Conservation (phyloP, 2,888 invertebrate species). For the Margaritifera margaritifera region DNA sequence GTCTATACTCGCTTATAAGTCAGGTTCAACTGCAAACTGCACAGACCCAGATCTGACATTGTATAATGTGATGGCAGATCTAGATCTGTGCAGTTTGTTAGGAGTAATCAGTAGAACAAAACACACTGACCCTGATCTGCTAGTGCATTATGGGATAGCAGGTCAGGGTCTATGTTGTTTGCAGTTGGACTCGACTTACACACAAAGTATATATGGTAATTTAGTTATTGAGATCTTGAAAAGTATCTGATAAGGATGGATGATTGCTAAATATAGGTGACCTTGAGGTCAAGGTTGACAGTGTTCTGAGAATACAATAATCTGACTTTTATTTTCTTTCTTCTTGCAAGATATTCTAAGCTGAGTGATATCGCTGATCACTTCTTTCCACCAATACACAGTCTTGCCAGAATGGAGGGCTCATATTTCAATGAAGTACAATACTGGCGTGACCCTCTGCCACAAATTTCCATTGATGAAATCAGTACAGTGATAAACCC, state of each 20-base stretch:
- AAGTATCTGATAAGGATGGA: too few species aligned
- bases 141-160: too few species aligned
- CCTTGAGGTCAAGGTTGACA: background rate
- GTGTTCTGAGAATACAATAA: background rate
- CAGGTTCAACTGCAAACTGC: too few species aligned
- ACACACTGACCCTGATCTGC: too few species aligned
- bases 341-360: slow-evolving; percentile 87
- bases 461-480: slow-evolving; percentile 68
- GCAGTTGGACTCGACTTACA: background rate
- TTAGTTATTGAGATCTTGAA: background rate
- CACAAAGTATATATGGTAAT: background rate
- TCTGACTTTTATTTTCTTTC: slow-evolving; percentile 5
- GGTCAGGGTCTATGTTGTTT: background rate
- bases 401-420: slow-evolving; percentile 70
- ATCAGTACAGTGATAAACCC: background rate
- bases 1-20: too few species aligned
- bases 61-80: too few species aligned
- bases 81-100: too few species aligned
- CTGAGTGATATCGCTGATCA: slow-evolving; percentile 96
- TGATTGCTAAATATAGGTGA: too few species aligned
- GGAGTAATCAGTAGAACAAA: too few species aligned
- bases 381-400: slow-evolving; percentile 83
- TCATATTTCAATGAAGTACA: slow-evolving; percentile 86
- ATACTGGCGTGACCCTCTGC: slow-evolving; percentile 94
- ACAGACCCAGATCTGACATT: too few species aligned